Base-by-base conservation (phyloP, 2,888 invertebrate genomes). In the Diplazon laetatorius region DNA sequence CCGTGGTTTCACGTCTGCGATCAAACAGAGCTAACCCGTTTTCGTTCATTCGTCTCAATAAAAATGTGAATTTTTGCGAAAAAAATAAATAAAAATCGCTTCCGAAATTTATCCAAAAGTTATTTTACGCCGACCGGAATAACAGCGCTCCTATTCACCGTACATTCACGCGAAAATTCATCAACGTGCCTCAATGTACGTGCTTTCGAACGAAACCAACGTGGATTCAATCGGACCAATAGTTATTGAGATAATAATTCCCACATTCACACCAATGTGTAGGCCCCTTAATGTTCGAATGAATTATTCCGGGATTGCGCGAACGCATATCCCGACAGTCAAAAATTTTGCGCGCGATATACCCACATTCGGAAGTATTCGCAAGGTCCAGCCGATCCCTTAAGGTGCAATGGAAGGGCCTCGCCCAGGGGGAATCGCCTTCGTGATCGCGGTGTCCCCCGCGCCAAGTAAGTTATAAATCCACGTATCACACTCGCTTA, bases 361-460 rank as follows among this genome's bases (percentile, higher is more conserved):
- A 93, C 91, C 93, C 93, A 87, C n/a, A 89, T 81, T 89, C 91
- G 92, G 92, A 87, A 92, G 93, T 93, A 93, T 92, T 93, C 93
- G 92, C 92, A 93, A 91, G 91, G 92, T 93, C 92, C 89, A 88
- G 86, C 92, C 93, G 92, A 87, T 87, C 42, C 66, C 89, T 14
- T 18, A 46, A 0, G 37, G 94, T 95, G 95, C 95, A 94, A 95
- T 94, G 94, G 91, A 91, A 89, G 93, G 93, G 91, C 93, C 94
- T 94, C 89, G 89, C 91, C 93, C 90, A 93, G 89, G 92, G 92
- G 93, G 93, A 93, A 93, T 93, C 93, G 93, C 93, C 93, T 93
- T 90, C 91, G 0, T 94, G 95, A 95, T 95, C 95, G 93, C 93
- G 93, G 93, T 94, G 91, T 92, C 93, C 94, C 93, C 94, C 94